Evolutionary conservation across 1,140 invertebrate species (phyloP), one percentile per base, ranked within the genome.

Genomic region (Camponotus vicinus): DNA sequence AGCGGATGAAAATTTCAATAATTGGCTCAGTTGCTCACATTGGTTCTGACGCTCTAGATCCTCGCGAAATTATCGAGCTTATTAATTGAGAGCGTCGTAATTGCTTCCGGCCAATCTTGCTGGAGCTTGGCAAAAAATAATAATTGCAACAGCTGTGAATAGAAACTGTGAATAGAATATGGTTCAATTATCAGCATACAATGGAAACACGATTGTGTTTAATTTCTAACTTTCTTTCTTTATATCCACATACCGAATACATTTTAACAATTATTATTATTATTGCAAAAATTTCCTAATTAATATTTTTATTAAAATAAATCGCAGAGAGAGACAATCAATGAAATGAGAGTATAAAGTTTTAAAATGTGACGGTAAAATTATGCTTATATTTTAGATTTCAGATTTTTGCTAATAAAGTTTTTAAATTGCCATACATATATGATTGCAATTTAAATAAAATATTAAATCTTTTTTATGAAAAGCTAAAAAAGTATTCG

Each of bases 1-100:
- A 66, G 37, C 63, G 69, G 79, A 86, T 88, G 90, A 90, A 91
- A 93, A 90, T 91, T 90, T 88, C 82, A 63, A 85, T 92, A 92
- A 93, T 93, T 91, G 89, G 76, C 76, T 86, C 67, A 61, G 71
- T 85, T 70, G 73, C 76, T 27, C 27, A 27, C 27, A 27, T 27
- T 63, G 49, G 79, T 85, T 85, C 45, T 70, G 83, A 85, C 85
- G 82, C 82, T 88, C 86, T 75, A 86, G 66, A 90, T 90, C 61
- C 88, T 88, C 88, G 77, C 63, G 88, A 90, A 90, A 90, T 90
- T 90, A 90, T 90, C 86, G 76, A 75, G 78, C 86, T 77, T 82
- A 86, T 88, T 88, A 90, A 86, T 90, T 83, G 85, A 77, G 63
- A 90, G 37, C 55, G 52, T 69, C 83, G 80, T 90, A 90, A 90